Evolutionary conservation across 2,797 vertebrate genomes (phyloP).

Genomic region (Pseudomugil gertrudae): DNA sequence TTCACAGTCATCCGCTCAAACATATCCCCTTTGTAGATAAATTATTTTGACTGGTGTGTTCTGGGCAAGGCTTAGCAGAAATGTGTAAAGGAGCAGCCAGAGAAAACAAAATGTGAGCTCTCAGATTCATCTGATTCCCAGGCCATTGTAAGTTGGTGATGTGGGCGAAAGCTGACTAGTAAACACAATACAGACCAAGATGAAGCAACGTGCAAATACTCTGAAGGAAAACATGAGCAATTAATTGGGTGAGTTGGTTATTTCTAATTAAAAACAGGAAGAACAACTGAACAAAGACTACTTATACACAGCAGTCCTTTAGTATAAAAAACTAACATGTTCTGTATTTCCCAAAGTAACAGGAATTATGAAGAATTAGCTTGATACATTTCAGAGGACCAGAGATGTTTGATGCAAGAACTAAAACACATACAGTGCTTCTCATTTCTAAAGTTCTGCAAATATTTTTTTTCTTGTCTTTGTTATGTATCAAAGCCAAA

Average conservation of each 20-base stretch:
- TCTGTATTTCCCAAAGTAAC: background rate
- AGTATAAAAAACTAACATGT: background rate
- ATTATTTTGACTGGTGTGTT: background rate
- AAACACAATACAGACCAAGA: background rate
- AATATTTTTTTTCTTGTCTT: background rate
- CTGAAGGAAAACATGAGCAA: background rate
- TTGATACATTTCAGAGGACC: background rate
- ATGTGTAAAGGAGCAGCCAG: background rate
- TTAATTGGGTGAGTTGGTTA: background rate
- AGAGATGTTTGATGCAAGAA: background rate
- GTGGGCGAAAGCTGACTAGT: constrained; percentile 1
- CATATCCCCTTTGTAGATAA: background rate
- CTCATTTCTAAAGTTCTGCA: background rate
- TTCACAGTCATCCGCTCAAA: constrained; percentile 2
- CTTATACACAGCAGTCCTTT: background rate
- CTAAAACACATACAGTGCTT: background rate
- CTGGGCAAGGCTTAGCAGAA: background rate
- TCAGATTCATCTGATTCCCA: background rate
- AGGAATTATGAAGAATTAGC: background rate
- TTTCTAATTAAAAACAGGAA: background rate
- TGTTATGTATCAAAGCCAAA: constrained; percentile 5
- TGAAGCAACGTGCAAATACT: background rate
- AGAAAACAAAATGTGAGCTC: background rate
- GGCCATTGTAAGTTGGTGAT: background rate
- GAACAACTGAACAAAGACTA: background rate